Percentiles rank a stretch among this genome's conserved stretches.
phyloP scores from a whole-genome alignment of 2,797 vertebrate species.

The Cheirogaleus major region DNA sequence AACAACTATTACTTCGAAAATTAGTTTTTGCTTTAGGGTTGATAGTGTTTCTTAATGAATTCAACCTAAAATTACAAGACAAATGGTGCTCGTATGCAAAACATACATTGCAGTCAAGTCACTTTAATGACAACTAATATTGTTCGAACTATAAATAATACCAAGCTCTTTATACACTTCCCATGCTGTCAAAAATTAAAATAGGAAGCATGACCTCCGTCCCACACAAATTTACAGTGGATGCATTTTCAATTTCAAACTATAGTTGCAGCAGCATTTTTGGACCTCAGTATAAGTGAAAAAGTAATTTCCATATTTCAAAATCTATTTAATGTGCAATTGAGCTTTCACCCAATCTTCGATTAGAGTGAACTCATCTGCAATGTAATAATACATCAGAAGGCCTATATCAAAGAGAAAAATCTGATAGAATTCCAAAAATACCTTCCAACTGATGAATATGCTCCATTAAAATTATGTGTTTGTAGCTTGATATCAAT shows the following conservation, averaged over 20 bases:
- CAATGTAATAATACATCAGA: background rate
- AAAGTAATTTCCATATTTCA: background rate
- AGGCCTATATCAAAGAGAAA: background rate
- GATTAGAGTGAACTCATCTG: background rate
- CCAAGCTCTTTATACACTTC: background rate
- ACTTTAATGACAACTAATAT: background rate
- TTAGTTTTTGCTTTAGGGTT: slow-evolving; percentile 18
- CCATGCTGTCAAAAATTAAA: background rate
- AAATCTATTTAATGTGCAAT: background rate
- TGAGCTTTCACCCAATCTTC: background rate
- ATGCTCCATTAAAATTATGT: background rate
- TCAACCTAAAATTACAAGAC: background rate
- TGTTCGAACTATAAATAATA: background rate
- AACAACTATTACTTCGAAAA: background rate
- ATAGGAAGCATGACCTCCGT: background rate
- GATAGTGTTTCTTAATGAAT: background rate
- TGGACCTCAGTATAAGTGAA: background rate
- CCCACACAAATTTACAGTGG: background rate
- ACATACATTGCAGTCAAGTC: background rate
- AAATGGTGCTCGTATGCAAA: background rate
- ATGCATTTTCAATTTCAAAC: background rate
- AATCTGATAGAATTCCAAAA: background rate
- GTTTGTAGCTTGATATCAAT: background rate
- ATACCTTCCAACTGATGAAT: background rate
- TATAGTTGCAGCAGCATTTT: background rate